phyloP scores from a whole-genome alignment of 2,113 vertebrate genomes.

The Chauna torquata region DNA sequence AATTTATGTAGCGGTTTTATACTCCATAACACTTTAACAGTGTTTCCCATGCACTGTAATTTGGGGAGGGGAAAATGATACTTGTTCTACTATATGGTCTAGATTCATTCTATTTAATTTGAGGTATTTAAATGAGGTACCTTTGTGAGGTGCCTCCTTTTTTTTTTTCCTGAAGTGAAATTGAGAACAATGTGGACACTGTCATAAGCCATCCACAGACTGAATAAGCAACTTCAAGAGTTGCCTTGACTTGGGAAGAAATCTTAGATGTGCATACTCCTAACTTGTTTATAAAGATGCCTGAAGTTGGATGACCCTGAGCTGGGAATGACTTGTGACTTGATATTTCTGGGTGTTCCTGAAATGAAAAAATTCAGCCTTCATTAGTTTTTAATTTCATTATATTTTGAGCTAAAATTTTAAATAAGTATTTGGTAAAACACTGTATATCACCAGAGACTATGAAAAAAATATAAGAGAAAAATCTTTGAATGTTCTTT shows the following conservation, averaged over 20 bases:
- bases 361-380: neutral
- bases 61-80: neutral
- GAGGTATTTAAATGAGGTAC: neutral
- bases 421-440: neutral
- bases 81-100: neutral
- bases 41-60: neutral
- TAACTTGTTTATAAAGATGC: neutral
- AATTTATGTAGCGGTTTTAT: neutral
- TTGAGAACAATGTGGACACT: neutral
- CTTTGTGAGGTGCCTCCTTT: neutral
- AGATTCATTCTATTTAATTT: neutral
- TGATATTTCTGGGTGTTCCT: neutral
- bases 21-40: fast-evolving
- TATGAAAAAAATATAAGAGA: neutral
- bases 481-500: neutral
- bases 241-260: neutral
- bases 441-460: neutral
- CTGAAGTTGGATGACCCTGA: neutral
- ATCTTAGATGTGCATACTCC: neutral
- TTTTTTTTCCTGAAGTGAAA: neutral
- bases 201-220: neutral
- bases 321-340: neutral
- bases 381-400: neutral
- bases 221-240: neutral
- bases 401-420: neutral